Base-by-base conservation (phyloP, 2,888 invertebrate genomes). In the Ormyrus nitidulus region DNA sequence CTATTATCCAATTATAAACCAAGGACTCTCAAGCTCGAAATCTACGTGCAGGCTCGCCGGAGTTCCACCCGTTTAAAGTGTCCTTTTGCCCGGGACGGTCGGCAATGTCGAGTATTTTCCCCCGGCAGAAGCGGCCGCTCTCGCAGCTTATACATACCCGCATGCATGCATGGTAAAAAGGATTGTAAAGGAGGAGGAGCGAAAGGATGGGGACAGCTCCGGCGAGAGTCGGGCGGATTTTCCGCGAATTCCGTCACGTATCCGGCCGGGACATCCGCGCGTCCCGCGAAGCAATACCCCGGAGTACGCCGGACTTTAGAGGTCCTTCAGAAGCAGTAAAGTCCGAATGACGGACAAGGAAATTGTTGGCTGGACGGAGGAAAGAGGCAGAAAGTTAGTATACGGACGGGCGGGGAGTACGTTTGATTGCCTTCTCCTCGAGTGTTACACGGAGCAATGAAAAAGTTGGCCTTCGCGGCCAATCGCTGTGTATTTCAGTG, bases 291-390 rank as follows among this genome's bases (percentile, higher is more conserved):
- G 74, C 66, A 74, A 66, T 74, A 74, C 58, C 51, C 48, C 51
- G 75, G 75, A 54, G 64, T 51, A 44, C 34, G 34, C 44, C 13
- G 59, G 66, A 64, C 68, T 75, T 53, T 19, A 19, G 19, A 51
- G 51, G 46, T 66, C 75, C 75, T 75, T 75, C 66, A 58, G 49
- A 75, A 44, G 49, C 68, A 46, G 68, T 75, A 65, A 59, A 68
- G 53, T 51, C 75, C 75, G 19, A 68, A 46, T 59, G 66, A 59
- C 75, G 51, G 66, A 59, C 66, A 59, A 75, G 75, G 68, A 59
- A 72, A 53, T 70, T 48, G 70, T 48, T 9, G 49, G 13, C 48
- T 58, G 48, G 44, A 10, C 62, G 7, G 68, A 10, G 10, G 6
- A 7, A 49, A 44, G 44, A 62, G 9, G 44, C n/a, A 59, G 71